These are phyloP conservation scores for Struthidea cinerea DNA, from an alignment of 2,113 vertebrate species.

Conservation along the genomic window DNA sequence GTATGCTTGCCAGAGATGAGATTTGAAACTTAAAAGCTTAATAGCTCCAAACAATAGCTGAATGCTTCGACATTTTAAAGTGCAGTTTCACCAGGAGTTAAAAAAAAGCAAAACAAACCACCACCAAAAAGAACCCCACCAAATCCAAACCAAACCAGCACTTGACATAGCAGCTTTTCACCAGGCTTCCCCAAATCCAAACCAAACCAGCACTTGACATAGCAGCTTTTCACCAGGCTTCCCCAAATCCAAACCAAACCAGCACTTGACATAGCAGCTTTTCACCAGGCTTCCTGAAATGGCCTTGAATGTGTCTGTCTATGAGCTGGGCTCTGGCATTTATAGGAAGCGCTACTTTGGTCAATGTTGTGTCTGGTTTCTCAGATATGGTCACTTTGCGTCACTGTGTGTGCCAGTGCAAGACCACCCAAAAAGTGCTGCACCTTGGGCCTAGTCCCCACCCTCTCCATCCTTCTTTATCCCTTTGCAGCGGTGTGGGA, in stretches of 20 bases:
- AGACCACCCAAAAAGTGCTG: neutral
- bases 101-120: neutral
- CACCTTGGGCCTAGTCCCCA: neutral
- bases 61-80: neutral
- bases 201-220: neutral
- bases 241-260: neutral
- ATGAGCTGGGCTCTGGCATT: neutral
- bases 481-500: neutral
- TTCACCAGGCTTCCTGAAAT: neutral
- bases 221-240: neutral
- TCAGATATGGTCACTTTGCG: neutral
- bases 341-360: neutral
- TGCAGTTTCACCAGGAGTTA: neutral
- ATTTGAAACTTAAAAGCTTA: constrained; percentile 41
- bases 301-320: neutral
- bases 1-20: constrained; percentile 36
- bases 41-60: constrained; percentile 42
- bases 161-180: neutral
- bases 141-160: neutral
- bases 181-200: neutral
- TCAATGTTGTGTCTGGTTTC: neutral
- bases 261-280: neutral
- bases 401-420: neutral
- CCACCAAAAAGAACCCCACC: fast-evolving
- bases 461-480: neutral